Evolutionary conservation across 2,888 invertebrate species (phyloP), one percentile per base, ranked within the genome.

Genomic region (Hydropsyche betteni): DNA sequence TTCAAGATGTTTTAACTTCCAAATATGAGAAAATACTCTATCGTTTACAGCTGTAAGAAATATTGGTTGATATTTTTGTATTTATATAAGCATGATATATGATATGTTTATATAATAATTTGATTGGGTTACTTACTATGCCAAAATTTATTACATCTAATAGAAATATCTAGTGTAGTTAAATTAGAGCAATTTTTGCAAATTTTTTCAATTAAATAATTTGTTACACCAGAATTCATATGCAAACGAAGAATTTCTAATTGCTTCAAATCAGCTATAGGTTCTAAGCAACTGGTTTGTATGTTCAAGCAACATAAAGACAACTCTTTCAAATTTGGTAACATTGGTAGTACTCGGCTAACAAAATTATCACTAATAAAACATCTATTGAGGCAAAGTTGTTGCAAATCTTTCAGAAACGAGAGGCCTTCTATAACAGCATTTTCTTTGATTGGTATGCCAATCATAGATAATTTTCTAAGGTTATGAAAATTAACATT

Each of bases 181-280:
- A 90, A 79, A 61, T 87, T 84, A 5, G 82, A 80, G 79, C 89
- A 90, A 14, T 84, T 82, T 77, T 84, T 84, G 0, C 87, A 86
- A 5, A 91, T 81, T 68, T 83, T 84, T 80, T 86, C 85, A 76
- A 91, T 75, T 33, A 90, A 86, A 0, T 84, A 82, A 80, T 91
- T 88, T 0, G 85, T 87, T 24, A 91, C 86, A 74, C 84, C 83
- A 5, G 83, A 81, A 77, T 89, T 89, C 72, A 83, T 82, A 79
- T 84, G 84, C 61, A 90, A 79, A 79, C 87, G 86, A 68, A 90
- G 80, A 0, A 80, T 80, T 80, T 85, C 86, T 77, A 90, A 81
- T 79, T 88, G 85, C 0, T 83, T 83, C 12, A 90, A 81, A 0
- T 82, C 83, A 0, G 84, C 81, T 5, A 90, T 78, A 0, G 85